Conservation (phyloP, 1,140 invertebrate species). For the Drosophila gunungcola region DNA sequence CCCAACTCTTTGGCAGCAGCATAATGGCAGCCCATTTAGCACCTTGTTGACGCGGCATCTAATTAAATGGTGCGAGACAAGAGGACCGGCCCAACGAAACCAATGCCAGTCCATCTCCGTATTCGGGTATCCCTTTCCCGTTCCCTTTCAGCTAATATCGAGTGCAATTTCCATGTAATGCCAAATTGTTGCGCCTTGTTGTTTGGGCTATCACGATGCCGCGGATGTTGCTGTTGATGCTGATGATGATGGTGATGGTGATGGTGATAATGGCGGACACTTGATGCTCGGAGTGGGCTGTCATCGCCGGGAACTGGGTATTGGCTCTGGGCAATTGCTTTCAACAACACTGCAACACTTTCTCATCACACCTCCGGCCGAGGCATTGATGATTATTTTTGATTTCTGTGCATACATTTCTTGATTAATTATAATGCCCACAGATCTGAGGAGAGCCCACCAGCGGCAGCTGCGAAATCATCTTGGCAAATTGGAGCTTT, state of each 20-base stretch:
- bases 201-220: conserved; percentile 49
- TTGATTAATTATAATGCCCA: conserved; percentile 77
- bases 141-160: conserved; percentile 51
- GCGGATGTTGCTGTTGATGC: conserved; percentile 13
- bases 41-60: conserved; percentile 83
- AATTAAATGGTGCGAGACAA: conserved; percentile 68
- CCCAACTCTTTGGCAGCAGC: conserved; percentile 28
- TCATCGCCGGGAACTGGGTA: conserved; percentile 27
- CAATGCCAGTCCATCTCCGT: conserved; percentile 3
- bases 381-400: conserved; percentile 75
- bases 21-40: conserved; percentile 79
- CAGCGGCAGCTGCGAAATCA: conserved; percentile 62
- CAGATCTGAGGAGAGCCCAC: conserved; percentile 25
- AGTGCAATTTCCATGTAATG: conserved; percentile 76
- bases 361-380: conserved; percentile 59
- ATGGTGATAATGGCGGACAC: conserved; percentile 47
- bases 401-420: conserved; percentile 72
- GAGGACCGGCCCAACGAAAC: conserved; percentile 28
- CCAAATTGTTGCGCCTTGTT: conserved; percentile 77
- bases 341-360: conserved; percentile 58
- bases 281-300: conserved; percentile 30
- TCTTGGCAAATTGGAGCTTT: conserved; percentile 60
- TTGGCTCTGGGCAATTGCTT: conserved; percentile 43
- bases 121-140: conserved; percentile 5
- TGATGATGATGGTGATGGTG: conserved; percentile 44